These are phyloP conservation scores for Piprites chloris DNA, from an alignment of 2,113 vertebrate genomes.

Conservation along the genomic window DNA sequence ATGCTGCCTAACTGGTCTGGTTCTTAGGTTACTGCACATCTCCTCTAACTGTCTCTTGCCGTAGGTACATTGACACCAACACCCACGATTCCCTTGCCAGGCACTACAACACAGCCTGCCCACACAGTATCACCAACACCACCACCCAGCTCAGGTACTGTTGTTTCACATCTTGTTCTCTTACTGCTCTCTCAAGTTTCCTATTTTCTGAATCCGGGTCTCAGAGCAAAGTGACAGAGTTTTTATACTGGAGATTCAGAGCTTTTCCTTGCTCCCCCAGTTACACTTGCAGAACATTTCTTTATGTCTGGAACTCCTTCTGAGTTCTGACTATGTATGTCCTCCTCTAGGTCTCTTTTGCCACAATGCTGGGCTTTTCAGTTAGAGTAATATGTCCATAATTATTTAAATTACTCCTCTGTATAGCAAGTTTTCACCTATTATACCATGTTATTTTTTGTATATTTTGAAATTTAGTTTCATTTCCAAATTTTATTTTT, in stretches of 20 bases:
- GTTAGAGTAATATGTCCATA: not conserved
- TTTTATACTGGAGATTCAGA: fast-evolving
- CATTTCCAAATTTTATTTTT: not conserved
- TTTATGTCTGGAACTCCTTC: fast-evolving
- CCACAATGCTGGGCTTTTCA: fast-evolving
- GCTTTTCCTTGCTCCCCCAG: fast-evolving
- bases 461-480: not conserved
- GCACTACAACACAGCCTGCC: not conserved
- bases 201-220: fast-evolving
- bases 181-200: not conserved
- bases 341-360: not conserved
- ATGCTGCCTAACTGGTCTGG: too few relatives aligned
- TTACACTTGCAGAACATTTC: fast-evolving
- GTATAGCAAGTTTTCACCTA: not conserved
- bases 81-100: fast-evolving
- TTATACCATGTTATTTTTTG: not conserved
- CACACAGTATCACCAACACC: not conserved
- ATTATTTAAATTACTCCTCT: not conserved
- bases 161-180: not conserved
- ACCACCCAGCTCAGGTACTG: not conserved
- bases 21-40: too few relatives aligned
- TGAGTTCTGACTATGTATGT: fast-evolving
- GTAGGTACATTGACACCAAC: not conserved
- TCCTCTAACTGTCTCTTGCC: not conserved
- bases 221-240: fast-evolving